Evolutionary conservation across 2,113 vertebrate species (phyloP).

Genomic region (Chloebia gouldiae): DNA sequence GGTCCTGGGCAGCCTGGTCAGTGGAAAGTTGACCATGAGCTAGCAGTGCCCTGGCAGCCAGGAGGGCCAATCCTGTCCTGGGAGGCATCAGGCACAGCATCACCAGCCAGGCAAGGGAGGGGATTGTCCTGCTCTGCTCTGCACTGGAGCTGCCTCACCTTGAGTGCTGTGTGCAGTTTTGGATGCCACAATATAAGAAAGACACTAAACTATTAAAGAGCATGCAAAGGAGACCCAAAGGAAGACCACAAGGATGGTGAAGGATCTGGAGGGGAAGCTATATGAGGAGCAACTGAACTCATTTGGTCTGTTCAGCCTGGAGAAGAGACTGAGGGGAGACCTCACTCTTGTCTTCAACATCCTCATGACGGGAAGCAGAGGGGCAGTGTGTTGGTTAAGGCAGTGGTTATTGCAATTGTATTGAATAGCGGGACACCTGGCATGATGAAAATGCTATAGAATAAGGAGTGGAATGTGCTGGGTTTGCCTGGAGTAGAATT

Average conservation of each 20-base stretch:
- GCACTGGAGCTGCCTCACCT: rapidly evolving
- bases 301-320: background rate
- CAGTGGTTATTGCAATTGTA: background rate
- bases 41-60: background rate
- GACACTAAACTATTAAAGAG: background rate
- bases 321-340: background rate
- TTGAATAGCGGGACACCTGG: background rate
- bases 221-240: background rate
- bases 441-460: background rate
- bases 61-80: background rate
- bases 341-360: background rate
- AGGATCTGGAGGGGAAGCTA: background rate
- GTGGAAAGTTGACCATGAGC: rapidly evolving
- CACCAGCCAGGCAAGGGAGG: rapidly evolving
- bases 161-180: rapidly evolving
- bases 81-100: background rate
- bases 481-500: background rate
- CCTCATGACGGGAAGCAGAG: background rate
- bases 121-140: background rate
- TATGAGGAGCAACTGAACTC: background rate
- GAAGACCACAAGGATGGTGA: background rate
- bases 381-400: background rate
- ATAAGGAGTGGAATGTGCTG: background rate
- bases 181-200: background rate
- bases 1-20: rapidly evolving